Evolutionary conservation across 2,797 vertebrate species (phyloP).

Genomic region (Siniperca obscura): DNA sequence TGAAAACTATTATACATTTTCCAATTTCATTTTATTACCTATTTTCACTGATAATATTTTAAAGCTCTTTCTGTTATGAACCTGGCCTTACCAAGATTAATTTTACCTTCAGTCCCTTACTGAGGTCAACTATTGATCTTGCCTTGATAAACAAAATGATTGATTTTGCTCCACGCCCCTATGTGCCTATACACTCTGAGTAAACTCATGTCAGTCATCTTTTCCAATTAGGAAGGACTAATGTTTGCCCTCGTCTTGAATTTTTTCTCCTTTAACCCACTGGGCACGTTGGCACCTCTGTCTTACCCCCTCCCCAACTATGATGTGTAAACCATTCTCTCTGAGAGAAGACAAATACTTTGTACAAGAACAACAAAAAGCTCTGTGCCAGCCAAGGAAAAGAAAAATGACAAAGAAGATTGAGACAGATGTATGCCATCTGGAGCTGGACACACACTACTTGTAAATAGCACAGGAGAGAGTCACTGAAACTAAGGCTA

Average conservation of each 20-base stretch:
- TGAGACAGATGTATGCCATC: conserved; percentile 63
- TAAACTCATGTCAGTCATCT: conserved; percentile 44
- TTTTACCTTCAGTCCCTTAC: conserved; percentile 58
- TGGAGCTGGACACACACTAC: conserved; percentile 77
- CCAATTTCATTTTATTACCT: conserved; percentile 48
- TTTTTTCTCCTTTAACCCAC: conserved; percentile 63
- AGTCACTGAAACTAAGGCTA: conserved; percentile 79
- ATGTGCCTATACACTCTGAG: conserved; percentile 72
- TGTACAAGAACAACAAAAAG: conserved; percentile 75
- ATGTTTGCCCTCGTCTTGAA: conserved; percentile 45
- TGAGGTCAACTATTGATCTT: conserved; percentile 70
- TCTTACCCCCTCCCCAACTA: conserved; percentile 78
- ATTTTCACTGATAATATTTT: conserved; percentile 48
- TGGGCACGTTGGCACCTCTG: conserved; percentile 86
- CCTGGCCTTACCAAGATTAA: conserved; percentile 72
- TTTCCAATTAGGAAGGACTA: conserved; percentile 41
- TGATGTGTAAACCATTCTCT: conserved; percentile 78
- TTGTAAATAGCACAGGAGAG: conserved; percentile 84
- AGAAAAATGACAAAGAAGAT: conserved; percentile 64
- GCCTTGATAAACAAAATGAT: conserved; percentile 71
- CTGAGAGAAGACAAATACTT: conserved; percentile 77
- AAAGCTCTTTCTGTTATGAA: conserved; percentile 60
- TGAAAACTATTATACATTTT: conserved; percentile 47
- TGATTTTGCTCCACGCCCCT: conserved; percentile 72
- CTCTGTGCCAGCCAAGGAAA: conserved; percentile 79